A percentile compares a stretch with the other conserved stretches of the same genome.
phyloP scores from a whole-genome alignment of 2,888 invertebrate genomes.

The Gymnoscelis rufifasciata region DNA sequence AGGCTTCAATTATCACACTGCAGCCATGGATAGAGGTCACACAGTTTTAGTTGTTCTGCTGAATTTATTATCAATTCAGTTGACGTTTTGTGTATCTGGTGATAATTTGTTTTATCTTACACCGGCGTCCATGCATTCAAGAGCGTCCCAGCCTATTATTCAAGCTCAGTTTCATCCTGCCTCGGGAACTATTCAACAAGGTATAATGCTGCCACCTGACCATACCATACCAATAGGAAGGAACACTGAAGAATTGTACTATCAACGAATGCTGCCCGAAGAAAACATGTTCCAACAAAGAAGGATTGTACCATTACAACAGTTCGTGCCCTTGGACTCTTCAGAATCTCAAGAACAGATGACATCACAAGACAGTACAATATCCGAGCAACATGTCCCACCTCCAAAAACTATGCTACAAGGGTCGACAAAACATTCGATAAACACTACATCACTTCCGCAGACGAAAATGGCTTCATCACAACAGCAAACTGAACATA shows the following conservation, averaged over 20 bases:
- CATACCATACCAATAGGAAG: conserved; percentile 15
- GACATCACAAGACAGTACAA: conserved; percentile 6
- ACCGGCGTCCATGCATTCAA: conserved; percentile 34
- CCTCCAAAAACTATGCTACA: background rate
- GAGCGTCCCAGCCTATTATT: conserved; percentile 27
- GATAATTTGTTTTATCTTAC: conserved; percentile 43
- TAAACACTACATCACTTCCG: background rate
- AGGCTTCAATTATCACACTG: conserved; percentile 26
- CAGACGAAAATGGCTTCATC: background rate
- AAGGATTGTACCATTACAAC: conserved; percentile 9
- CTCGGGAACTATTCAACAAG: conserved; percentile 20
- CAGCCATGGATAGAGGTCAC: conserved; percentile 43
- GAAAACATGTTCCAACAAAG: conserved; percentile 3
- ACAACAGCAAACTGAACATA: background rate
- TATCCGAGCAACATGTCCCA: background rate
- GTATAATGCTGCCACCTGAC: conserved; percentile 15
- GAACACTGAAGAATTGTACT: conserved; percentile 13
- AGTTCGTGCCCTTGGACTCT: conserved; percentile 7
- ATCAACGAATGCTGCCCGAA: conserved; percentile 16
- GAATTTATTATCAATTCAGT: conserved; percentile 31
- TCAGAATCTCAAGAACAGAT: conserved; percentile 7
- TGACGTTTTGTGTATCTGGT: conserved; percentile 33
- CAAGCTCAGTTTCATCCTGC: conserved; percentile 24
- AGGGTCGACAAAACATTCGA: background rate
- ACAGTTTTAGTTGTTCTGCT: conserved; percentile 35